phyloP scores from a whole-genome alignment of 2,888 invertebrate species.

The Drosophila algonquin region DNA sequence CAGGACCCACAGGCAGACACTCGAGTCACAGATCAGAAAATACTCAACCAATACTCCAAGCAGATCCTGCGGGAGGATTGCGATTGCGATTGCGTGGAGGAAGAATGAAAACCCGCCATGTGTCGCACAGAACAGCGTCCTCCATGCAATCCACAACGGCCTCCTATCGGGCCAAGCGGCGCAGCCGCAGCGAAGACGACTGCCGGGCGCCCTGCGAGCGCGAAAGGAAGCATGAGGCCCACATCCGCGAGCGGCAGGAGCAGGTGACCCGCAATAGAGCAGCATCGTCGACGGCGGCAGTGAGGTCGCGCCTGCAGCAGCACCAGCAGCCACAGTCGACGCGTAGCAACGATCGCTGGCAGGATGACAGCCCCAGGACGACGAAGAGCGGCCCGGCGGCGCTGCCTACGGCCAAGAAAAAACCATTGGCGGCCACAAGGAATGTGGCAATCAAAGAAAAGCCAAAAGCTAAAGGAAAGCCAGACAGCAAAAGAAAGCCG shows the following conservation, averaged over 20 bases:
- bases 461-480: neutral
- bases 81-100: neutral
- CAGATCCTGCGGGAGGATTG: no score
- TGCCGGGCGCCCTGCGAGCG: slow-evolving; percentile 47
- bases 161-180: slow-evolving; percentile 33
- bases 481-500: neutral
- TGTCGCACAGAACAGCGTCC: neutral
- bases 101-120: slow-evolving; percentile 30
- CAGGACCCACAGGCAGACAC: neutral
- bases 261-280: slow-evolving; percentile 29
- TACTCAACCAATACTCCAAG: no score
- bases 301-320: slow-evolving; percentile 4
- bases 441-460: neutral
- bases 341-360: neutral
- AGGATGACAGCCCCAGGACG: neutral
- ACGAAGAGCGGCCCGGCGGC: neutral
- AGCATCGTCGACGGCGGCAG: slow-evolving; percentile 4
- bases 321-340: slow-evolving; percentile 11
- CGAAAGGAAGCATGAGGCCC: slow-evolving; percentile 53
- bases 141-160: slow-evolving; percentile 22
- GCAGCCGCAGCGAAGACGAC: slow-evolving; percentile 33
- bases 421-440: neutral
- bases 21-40: neutral
- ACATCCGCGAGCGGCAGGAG: slow-evolving; percentile 51
- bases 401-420: neutral